Evolutionary conservation across 2,888 invertebrate species (phyloP).

Genomic region (Hirtodrosophila trivittata): DNA sequence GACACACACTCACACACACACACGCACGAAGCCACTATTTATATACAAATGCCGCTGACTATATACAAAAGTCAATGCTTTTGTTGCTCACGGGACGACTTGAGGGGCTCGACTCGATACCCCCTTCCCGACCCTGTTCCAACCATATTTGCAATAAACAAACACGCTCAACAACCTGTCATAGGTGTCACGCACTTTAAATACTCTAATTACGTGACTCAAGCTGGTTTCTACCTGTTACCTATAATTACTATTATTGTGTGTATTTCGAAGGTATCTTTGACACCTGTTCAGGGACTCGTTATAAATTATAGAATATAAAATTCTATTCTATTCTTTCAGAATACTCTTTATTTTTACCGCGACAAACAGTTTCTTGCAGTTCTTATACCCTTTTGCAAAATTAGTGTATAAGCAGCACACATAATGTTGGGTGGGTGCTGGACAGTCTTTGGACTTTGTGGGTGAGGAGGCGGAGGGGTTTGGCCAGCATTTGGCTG

Average conservation of each 20-base stretch:
- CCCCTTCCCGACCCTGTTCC: slow-evolving; percentile 35
- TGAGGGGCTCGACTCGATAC: slow-evolving; percentile 35
- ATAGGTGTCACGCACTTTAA: not conserved
- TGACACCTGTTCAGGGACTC: no score
- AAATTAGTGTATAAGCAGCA: slow-evolving; percentile 29
- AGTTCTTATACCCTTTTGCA: slow-evolving; percentile 23
- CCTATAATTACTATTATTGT: no score
- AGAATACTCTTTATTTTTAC: no score
- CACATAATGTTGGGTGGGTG: slow-evolving; percentile 45
- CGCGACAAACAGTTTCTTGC: no score
- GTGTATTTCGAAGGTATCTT: no score
- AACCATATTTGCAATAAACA: slow-evolving; percentile 68
- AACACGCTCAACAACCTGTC: slow-evolving; percentile 31
- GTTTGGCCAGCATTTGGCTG: slow-evolving; percentile 50
- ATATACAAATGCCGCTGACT: slow-evolving; percentile 75
- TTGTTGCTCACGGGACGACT: slow-evolving; percentile 47
- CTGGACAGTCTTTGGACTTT: slow-evolving; percentile 67
- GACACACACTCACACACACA: slow-evolving; percentile 45
- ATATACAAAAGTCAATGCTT: slow-evolving; percentile 78
- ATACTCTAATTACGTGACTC: slow-evolving; percentile 37
- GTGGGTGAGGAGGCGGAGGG: slow-evolving; percentile 26
- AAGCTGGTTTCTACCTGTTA: no score
- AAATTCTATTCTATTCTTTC: no score
- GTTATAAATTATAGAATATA: no score
- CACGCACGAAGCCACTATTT: slow-evolving; percentile 60